A percentile compares a stretch with the other conserved stretches of the same genome.
Conservation (phyloP, 1,140 invertebrate species). For the Hyles vespertilio region DNA sequence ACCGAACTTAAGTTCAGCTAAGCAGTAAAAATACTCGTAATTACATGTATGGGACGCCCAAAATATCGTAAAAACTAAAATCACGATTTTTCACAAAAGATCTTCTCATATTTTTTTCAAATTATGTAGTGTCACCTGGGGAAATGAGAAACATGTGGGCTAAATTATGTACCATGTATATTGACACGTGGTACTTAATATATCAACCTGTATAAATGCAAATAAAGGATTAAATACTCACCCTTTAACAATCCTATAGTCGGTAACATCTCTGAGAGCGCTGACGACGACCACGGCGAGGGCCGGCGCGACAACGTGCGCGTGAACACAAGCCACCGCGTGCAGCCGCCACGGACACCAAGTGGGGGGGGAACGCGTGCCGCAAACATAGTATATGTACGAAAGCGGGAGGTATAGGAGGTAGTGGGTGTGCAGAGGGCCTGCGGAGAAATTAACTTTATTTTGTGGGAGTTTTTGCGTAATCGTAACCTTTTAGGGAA, state of each 20-base stretch:
- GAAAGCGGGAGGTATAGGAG: not conserved
- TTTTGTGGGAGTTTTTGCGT: not conserved
- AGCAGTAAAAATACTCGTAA: too few relatives aligned
- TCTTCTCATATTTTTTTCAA: too few relatives aligned
- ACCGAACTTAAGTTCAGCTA: too few relatives aligned
- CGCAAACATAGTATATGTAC: constrained; percentile 3
- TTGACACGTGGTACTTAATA: too few relatives aligned
- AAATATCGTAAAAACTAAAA: too few relatives aligned
- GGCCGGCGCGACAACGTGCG: constrained; percentile 23
- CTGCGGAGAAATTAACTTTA: not conserved
- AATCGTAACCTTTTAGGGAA: too few relatives aligned
- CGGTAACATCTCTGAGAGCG: constrained; percentile 16
- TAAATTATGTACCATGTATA: too few relatives aligned
- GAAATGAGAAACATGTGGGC: too few relatives aligned
- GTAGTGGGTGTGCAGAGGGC: constrained; percentile 1
- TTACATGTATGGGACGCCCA: too few relatives aligned
- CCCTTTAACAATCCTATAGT: constrained; percentile 23
- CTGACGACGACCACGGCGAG: constrained; percentile 15
- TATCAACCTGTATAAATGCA: not conserved
- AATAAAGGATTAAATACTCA: not conserved
- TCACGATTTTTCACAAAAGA: too few relatives aligned
- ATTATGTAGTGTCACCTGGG: too few relatives aligned
- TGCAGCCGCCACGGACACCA: not conserved
- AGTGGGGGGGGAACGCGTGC: not conserved
- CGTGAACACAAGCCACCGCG: constrained; percentile 15